Conservation (phyloP, 1,140 invertebrate genomes). For the Drosophila malerkotliana region DNA sequence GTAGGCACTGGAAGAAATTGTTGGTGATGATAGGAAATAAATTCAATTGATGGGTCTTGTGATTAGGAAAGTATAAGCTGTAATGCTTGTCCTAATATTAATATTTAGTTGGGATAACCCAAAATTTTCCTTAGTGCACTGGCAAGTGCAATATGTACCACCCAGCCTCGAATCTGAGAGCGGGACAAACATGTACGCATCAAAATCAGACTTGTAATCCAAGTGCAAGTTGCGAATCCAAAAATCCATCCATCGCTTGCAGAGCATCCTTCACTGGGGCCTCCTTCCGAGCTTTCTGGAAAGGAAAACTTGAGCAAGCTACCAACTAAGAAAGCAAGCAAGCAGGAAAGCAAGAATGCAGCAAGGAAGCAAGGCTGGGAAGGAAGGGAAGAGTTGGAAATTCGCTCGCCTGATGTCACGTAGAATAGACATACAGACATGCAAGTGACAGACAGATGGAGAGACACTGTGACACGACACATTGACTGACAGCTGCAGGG, state of each 20-base stretch:
- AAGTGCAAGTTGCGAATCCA: slow-evolving; percentile 82
- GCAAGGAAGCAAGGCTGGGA: slow-evolving; percentile 23
- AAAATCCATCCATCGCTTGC: slow-evolving; percentile 78
- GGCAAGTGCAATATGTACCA: slow-evolving; percentile 49
- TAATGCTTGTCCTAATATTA: no score
- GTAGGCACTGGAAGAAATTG: slow-evolving; percentile 4
- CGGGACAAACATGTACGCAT: slow-evolving; percentile 74
- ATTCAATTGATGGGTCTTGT: no score
- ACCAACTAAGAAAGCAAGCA: slow-evolving; percentile 17
- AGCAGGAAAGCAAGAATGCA: slow-evolving; percentile 33
- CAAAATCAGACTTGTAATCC: slow-evolving; percentile 83
- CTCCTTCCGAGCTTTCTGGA: slow-evolving; percentile 21
- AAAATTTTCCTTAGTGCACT: slow-evolving; percentile 9
- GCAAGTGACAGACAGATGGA: slow-evolving; percentile 83
- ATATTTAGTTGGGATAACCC: background rate
- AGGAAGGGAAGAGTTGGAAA: slow-evolving; percentile 39
- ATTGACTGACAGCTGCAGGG: slow-evolving; percentile 83
- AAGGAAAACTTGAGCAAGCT: slow-evolving; percentile 47
- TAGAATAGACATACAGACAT: slow-evolving; percentile 80
- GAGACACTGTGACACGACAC: slow-evolving; percentile 83
- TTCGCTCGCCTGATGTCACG: slow-evolving; percentile 77
- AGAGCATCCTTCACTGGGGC: slow-evolving; percentile 51
- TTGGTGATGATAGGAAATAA: no score
- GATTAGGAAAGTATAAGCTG: no score
- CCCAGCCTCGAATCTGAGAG: slow-evolving; percentile 15